Conservation (phyloP, 92 coral and sea anemone genomes). For the Porites evermanni region DNA sequence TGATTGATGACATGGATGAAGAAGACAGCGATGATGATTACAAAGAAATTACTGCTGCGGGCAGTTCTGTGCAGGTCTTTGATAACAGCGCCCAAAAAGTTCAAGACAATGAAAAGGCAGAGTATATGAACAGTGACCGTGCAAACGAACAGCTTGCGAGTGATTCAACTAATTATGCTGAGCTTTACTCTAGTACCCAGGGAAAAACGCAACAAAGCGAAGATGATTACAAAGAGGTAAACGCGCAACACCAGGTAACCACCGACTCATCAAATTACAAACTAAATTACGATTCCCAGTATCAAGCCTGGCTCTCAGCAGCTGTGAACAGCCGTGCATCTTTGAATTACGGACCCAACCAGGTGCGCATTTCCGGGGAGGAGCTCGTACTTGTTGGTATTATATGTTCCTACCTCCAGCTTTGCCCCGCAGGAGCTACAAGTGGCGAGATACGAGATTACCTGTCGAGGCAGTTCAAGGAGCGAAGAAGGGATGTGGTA, state of each 20-base stretch:
- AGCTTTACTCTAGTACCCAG: not conserved
- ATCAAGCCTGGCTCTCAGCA: conserved; percentile 17
- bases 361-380: conserved; percentile 73
- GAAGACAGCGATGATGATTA: conserved; percentile 40
- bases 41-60: not conserved
- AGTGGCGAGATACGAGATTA: conserved; percentile 66
- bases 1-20: conserved; percentile 46
- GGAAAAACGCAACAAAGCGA: not conserved
- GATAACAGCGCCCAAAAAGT: not conserved
- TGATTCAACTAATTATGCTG: not conserved
- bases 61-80: not conserved
- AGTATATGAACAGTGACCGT: not conserved
- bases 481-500: conserved; percentile 55
- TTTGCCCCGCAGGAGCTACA: conserved; percentile 85
- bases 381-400: conserved; percentile 83
- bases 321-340: not conserved
- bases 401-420: conserved; percentile 81
- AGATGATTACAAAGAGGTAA: not conserved
- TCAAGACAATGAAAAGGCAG: not conserved
- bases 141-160: not conserved
- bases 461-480: conserved; percentile 73
- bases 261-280: not conserved
- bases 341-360: conserved; percentile 8
- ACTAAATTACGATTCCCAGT: conserved; percentile 1
- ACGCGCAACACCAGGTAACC: conserved; percentile 12